These are phyloP conservation scores for Osmerus mordax DNA, from an alignment of 2,113 vertebrate genomes.

Conservation along the genomic window DNA sequence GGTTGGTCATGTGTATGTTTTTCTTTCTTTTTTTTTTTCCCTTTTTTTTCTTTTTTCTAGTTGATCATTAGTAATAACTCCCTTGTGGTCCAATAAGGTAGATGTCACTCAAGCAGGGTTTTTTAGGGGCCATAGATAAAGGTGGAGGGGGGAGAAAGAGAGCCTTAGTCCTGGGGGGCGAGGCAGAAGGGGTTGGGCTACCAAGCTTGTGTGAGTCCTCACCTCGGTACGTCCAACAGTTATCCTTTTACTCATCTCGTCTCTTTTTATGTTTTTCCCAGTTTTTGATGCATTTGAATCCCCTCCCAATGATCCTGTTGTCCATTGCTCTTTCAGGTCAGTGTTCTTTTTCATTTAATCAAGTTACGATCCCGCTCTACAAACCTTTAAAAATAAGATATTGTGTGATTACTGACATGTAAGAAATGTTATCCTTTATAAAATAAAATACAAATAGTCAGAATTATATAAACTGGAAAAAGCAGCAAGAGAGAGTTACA, in stretches of 20 bases:
- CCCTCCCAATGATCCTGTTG: conserved; percentile 58
- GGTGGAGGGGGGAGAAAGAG: conserved; percentile 53
- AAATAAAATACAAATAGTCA: no score
- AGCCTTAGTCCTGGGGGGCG: conserved; percentile 38
- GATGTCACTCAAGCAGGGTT: conserved; percentile 67
- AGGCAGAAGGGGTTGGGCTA: conserved; percentile 58
- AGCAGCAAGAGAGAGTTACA: no score
- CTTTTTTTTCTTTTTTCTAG: conserved; percentile 28
- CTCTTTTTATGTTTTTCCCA: conserved; percentile 63
- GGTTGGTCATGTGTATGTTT: conserved; percentile 53
- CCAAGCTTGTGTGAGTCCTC: conserved; percentile 67
- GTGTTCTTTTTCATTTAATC: conserved; percentile 64
- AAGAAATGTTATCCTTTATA: neutral
- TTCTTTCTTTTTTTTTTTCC: conserved; percentile 13
- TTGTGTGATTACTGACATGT: neutral
- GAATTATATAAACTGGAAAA: no score
- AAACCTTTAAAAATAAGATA: conserved; percentile 75
- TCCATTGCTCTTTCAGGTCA: conserved; percentile 60
- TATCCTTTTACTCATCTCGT: conserved; percentile 48
- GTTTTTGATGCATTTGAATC: conserved; percentile 56
- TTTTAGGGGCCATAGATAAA: conserved; percentile 40
- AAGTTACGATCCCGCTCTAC: conserved; percentile 85
- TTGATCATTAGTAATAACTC: conserved; percentile 42
- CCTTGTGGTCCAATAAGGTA: conserved; percentile 64
- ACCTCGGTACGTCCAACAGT: conserved; percentile 64